These are phyloP conservation scores for Choloepus hoffmanni DNA, from an alignment of 2,113 vertebrate genomes.

Conservation along the genomic window DNA sequence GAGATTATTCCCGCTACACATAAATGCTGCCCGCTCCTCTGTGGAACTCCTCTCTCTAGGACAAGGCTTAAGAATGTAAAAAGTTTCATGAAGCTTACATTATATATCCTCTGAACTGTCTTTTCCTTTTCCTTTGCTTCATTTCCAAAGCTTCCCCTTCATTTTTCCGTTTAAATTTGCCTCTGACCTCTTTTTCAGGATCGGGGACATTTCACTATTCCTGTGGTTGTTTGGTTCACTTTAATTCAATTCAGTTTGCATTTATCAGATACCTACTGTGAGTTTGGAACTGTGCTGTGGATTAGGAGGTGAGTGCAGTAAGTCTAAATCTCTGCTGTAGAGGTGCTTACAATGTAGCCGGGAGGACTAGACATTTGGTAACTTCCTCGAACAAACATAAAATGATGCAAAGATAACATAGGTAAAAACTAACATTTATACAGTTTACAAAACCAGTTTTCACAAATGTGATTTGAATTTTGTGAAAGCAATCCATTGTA, in stretches of 20 bases:
- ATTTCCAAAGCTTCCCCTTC: slow-evolving; percentile 17
- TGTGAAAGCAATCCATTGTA: neutral
- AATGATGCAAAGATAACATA: neutral
- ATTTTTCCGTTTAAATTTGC: slow-evolving; percentile 33
- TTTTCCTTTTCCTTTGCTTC: slow-evolving; percentile 32
- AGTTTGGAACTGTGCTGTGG: neutral
- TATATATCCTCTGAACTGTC: neutral
- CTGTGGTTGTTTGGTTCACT: neutral
- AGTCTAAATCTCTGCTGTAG: neutral
- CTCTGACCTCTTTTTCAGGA: neutral
- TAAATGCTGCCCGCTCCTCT: slow-evolving; percentile 23
- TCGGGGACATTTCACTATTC: neutral
- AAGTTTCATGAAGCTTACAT: neutral
- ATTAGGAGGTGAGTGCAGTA: neutral
- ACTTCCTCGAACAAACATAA: slow-evolving; percentile 31
- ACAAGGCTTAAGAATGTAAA: slow-evolving; percentile 24
- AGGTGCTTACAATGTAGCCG: neutral
- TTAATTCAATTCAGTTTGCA: neutral
- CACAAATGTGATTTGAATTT: slow-evolving; percentile 43
- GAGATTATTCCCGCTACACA: neutral
- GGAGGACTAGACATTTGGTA: neutral
- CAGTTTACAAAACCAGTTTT: neutral
- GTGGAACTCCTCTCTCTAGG: slow-evolving; percentile 31
- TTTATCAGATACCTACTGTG: neutral
- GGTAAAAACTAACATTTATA: neutral